Base-by-base conservation (phyloP, 2,888 invertebrate genomes). In the Eupithecia tripunctaria region DNA sequence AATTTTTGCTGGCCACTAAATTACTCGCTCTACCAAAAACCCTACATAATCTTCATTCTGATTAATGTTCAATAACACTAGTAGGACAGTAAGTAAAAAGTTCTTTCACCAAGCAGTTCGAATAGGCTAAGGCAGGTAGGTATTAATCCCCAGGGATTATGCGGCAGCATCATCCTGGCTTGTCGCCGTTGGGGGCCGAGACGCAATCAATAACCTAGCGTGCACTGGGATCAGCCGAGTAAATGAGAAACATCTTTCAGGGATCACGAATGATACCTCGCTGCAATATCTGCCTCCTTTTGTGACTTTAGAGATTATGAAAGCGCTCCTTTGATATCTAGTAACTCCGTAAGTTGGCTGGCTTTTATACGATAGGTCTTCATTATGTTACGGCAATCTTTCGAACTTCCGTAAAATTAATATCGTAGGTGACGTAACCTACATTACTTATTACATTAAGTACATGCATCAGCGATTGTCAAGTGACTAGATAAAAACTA, bases 191-290 rank as follows among this genome's bases (percentile, higher is more conserved):
- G 77, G 79, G 80, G 80, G 78, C 77, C 78, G 72, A 77, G 81
- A 79, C 81, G 85, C 84, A 83, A 86, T 87, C 86, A 86, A 85
- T 85, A 86, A 86, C 82, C 82, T 80, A 79, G 80, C 80, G 82
- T 78, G 80, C 82, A 82, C 79, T 76, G 79, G 83, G 86, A 84
- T 87, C 85, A 89, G 86, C 86, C 83, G 87, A 65, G 84, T 87
- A 88, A 89, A 90, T 89, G 85, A 90, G 67, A 71, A 47, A 70
- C 75, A 69, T 77, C 75, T 78, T 76, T 76, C 68, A 70, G 25
- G 43, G 59, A 60, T 65, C 43, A 70, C 25, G 60, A n/a, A 56
- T 63, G 60, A 62, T 43, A 41, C 43, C 25, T 51, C 66, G 25
- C 14, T 67, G 63, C 63, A 71, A 68, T 71, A 67, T 27, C 64